Conservation (phyloP, 2,888 invertebrate species). For the Hydrotaea diabolus region DNA sequence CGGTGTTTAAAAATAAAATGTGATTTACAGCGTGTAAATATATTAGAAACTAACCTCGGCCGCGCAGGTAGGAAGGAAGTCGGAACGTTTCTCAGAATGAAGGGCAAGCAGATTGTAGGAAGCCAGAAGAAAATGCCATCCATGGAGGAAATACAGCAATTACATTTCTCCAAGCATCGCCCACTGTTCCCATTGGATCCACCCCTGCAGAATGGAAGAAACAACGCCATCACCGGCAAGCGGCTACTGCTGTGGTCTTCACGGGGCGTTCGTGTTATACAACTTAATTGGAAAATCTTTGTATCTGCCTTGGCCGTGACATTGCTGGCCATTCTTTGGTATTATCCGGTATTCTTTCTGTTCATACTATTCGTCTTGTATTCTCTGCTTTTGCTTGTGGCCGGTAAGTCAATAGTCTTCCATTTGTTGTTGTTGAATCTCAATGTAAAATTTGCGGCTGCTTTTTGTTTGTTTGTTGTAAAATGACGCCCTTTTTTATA, state of each 20-base stretch:
- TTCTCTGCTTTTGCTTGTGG: conserved; percentile 77
- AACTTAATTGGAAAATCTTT: conserved; percentile 77
- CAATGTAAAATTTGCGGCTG: not conserved
- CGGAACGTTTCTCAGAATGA: conserved; percentile 15
- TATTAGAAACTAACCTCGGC: not conserved
- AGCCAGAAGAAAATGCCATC: conserved; percentile 53
- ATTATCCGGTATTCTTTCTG: conserved; percentile 80
- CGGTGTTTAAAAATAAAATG: conserved; percentile 56
- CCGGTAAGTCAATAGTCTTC: conserved; percentile 74
- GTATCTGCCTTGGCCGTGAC: conserved; percentile 74
- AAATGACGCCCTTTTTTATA: conserved; percentile 58
- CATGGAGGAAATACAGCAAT: conserved; percentile 26
- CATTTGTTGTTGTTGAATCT: not conserved
- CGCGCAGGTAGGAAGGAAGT: not conserved
- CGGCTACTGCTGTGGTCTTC: conserved; percentile 60
- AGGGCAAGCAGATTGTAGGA: conserved; percentile 4
- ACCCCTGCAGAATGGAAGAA: conserved; percentile 64
- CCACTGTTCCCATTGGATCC: conserved; percentile 76
- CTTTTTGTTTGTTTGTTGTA: conserved; percentile 21
- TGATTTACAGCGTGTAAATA: conserved; percentile 38
- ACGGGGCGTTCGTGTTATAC: conserved; percentile 73
- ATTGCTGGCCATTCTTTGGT: conserved; percentile 79
- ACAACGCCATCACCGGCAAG: conserved; percentile 36
- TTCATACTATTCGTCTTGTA: conserved; percentile 79
- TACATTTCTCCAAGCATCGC: conserved; percentile 66